Evolutionary conservation across 2,888 invertebrate species (phyloP).

Genomic region (Holacanthella duospinosa): DNA sequence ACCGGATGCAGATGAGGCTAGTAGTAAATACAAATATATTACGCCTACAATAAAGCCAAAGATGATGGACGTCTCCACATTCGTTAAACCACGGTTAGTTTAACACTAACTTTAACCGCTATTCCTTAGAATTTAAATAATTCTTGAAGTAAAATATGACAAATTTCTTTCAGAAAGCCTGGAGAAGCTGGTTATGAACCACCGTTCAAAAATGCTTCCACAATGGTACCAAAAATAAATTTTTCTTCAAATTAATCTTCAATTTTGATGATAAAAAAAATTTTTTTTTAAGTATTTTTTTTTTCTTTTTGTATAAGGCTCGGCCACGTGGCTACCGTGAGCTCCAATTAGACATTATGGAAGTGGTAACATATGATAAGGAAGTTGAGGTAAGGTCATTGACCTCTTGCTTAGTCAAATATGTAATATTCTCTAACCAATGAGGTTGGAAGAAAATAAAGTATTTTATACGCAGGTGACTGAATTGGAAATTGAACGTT

Average conservation of each 20-base stretch:
- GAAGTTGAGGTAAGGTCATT: background rate
- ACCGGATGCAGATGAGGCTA: background rate
- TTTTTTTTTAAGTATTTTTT: no score
- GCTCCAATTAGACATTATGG: background rate
- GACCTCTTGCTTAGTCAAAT: background rate
- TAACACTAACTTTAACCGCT: no score
- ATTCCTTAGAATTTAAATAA: no score
- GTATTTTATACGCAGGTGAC: background rate
- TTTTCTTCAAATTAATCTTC: no score
- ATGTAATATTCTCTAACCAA: background rate
- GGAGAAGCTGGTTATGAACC: no score
- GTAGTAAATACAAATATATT: background rate
- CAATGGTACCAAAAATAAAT: background rate
- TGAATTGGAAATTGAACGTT: slow-evolving; percentile 11
- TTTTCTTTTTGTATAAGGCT: no score
- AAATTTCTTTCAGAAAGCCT: background rate
- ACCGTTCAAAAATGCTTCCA: background rate
- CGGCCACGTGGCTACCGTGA: background rate
- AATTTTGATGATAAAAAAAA: no score
- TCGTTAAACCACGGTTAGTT: no score
- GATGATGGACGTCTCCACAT: background rate
- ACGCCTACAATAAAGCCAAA: background rate
- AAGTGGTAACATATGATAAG: background rate
- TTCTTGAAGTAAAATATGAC: background rate
- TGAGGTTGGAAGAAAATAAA: background rate